Evolutionary conservation across 1,140 invertebrate genomes (phyloP).

Genomic region (Limonius californicus): DNA sequence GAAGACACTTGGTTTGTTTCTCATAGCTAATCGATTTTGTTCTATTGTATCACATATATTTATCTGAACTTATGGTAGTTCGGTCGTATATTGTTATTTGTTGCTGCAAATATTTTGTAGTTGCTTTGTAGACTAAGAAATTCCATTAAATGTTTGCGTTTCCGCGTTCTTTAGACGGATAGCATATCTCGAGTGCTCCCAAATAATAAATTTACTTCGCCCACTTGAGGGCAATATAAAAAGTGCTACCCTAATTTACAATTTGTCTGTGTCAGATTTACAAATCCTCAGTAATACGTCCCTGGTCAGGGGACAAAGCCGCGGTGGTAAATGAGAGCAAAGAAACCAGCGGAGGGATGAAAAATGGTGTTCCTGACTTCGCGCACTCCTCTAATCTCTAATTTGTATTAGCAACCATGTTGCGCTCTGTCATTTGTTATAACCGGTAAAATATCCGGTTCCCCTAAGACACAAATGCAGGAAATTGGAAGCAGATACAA

Average conservation of each 20-base stretch:
- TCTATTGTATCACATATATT: too few relatives aligned
- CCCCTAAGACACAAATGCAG: not conserved
- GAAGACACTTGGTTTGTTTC: too few relatives aligned
- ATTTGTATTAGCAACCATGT: not conserved
- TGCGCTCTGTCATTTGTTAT: not conserved
- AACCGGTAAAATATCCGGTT: not conserved
- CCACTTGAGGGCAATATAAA: not conserved
- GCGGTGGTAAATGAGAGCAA: not conserved
- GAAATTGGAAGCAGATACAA: not conserved
- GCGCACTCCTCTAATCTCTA: not conserved
- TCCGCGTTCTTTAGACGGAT: too few relatives aligned
- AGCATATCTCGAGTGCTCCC: too few relatives aligned
- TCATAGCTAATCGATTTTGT: too few relatives aligned
- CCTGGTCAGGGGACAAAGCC: slow-evolving; percentile 1
- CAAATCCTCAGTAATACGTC: not conserved
- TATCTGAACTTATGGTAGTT: too few relatives aligned
- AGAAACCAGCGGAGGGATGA: not conserved
- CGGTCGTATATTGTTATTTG: too few relatives aligned
- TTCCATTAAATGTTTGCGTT: too few relatives aligned
- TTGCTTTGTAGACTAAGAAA: too few relatives aligned
- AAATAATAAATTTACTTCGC: not conserved
- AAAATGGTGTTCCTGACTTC: not conserved
- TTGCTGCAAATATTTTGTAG: too few relatives aligned
- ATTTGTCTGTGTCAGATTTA: not conserved
- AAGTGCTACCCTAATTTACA: not conserved